Base-by-base conservation (phyloP, 2,888 invertebrate genomes). In the Elgonia sp. region DNA sequence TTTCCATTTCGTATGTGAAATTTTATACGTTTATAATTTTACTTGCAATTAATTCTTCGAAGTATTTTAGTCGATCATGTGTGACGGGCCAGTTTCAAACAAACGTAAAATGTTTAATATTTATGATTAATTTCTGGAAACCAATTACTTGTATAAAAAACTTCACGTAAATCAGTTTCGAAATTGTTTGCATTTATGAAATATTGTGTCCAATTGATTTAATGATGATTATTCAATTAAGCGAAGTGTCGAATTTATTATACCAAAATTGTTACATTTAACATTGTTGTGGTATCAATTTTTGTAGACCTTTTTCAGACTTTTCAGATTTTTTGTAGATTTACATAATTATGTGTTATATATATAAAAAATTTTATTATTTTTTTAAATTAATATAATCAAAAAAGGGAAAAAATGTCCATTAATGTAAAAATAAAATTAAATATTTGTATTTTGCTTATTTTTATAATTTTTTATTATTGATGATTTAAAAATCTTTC, bases 111-210 rank as follows among this genome's bases (percentile, higher is more conserved):
- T 20, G 37, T 21, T 39, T 39, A 18, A 73, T 40, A 60, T 73
- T 73, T 60, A 73, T 39, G 39, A 57, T 60, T 73, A 60, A 73
- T 60, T 73, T 73, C 42, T 21, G 60, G 9, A 42, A 73, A 73
- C 57, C 73, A 73, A 55, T 73, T 73, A 73, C 57, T 60, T n/a
- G 21, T 40, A 60, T 21, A 18, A 73, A 73, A 29, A 55, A 8
- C 55, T 39, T 14, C 14, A 72, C 57, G 14, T 14, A 40, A 57
- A 57, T 72, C 57, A 18, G 39, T 39, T 55, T 72, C 53, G 16
- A 50, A n/a, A 29, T 29, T 29, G 29, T 29, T 29, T 29, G 29
- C 29, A 29, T 29, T 29, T n/a, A n/a, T 29, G n/a, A 53, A 53
- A 53, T 14, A 29, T 39, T 53, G 57, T 16, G 57, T 57, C 20